Percentiles rank a stretch among this genome's conserved stretches.
Conservation (phyloP, 2,888 invertebrate species). For the Epinotia demarniana region DNA sequence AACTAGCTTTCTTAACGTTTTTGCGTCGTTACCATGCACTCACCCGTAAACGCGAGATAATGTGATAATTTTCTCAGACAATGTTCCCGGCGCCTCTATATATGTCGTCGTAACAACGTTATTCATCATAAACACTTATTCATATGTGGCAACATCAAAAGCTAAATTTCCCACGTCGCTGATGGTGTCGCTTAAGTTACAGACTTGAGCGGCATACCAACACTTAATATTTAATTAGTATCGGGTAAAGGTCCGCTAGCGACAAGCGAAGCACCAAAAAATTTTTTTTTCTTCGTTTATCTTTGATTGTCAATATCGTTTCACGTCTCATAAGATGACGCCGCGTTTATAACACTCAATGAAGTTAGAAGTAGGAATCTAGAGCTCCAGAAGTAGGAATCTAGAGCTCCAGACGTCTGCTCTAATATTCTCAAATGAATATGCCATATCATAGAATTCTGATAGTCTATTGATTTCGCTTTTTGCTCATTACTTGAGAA, state of each 20-base stretch:
- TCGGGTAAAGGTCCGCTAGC: neutral
- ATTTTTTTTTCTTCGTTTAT: conserved; percentile 12
- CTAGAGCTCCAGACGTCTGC: conserved; percentile 24
- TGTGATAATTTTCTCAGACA: conserved; percentile 47
- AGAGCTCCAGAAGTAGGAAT: conserved; percentile 16
- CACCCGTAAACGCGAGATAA: conserved; percentile 45
- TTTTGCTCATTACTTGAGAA: conserved; percentile 46
- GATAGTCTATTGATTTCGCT: conserved; percentile 45
- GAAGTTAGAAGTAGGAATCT: conserved; percentile 8
- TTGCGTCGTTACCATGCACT: conserved; percentile 43
- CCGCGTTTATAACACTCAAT: conserved; percentile 31
- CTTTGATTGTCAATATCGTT: conserved; percentile 34
- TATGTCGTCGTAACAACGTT: conserved; percentile 55
- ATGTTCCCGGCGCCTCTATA: conserved; percentile 49
- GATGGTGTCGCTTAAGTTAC: conserved; percentile 51
- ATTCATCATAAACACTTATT: conserved; percentile 54
- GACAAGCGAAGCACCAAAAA: neutral
- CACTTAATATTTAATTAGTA: conserved; percentile 30
- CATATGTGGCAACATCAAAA: conserved; percentile 56
- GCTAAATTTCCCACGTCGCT: conserved; percentile 54
- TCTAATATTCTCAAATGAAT: conserved; percentile 38
- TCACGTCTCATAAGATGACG: conserved; percentile 21
- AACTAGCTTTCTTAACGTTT: conserved; percentile 43
- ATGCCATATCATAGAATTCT: conserved; percentile 32
- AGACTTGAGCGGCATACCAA: conserved; percentile 49